Evolutionary conservation across 2,113 vertebrate species (phyloP), one percentile per base, ranked within the genome.

Genomic region (Aplodontia rufa): DNA sequence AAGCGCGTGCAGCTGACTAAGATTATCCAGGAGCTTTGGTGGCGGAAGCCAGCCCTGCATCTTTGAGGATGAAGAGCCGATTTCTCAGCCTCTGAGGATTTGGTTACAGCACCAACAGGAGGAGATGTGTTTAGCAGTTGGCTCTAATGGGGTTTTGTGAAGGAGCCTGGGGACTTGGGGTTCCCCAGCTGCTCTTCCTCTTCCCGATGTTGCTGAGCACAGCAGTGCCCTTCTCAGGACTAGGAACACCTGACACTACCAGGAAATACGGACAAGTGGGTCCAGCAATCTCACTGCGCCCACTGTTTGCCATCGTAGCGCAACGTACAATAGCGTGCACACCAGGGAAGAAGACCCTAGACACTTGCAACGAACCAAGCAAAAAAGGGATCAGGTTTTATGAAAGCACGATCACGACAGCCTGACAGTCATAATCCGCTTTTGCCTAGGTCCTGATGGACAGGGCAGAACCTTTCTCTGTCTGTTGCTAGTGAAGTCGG

Each of bases 331-430:
- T 11, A 69, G 58, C 55, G 6, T 49, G 0, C 9, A 10, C 13
- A 47, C 24, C 74, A 60, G 32, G 20, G 14, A 35, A 92, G 40
- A 60, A 37, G 64, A 47, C 32, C 35, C 42, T 16, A 58, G 14
- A 7, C 1, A 7, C 62, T 68, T 53, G 58, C 11, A 42, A 17
- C 10, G 5, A 37, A 22, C 17, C 4, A 30, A 68, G 22, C 30
- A 49, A 60, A 7, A 20, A 4, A 20, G 45, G 11, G 3, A 84
- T 45, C 24, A n/a, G n/a, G n/a, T n/a, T n/a, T n/a, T n/a, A n/a
- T n/a, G n/a, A n/a, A n/a, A n/a, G 13, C 28, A 8, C 20, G 26
- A 28, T 19, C 28, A 2, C 13, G 12, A 6, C 1, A 51, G 20
- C 19, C 19, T 5, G 4, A 1, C 35, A 19, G 17, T 35, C n/a